phyloP scores from a whole-genome alignment of 2,888 invertebrate species.

The Encarsia formosa region DNA sequence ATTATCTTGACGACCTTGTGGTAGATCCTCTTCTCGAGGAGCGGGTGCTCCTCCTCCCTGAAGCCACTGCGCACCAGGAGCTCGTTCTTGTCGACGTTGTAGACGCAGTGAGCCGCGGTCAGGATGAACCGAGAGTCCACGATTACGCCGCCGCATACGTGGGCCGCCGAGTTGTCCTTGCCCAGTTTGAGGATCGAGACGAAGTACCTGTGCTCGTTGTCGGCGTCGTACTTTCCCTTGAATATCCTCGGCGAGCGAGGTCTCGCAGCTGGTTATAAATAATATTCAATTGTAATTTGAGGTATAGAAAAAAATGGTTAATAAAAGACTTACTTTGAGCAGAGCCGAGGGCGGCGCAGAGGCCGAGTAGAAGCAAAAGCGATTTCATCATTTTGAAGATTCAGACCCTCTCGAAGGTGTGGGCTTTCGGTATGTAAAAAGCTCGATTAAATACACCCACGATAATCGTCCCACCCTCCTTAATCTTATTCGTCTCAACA shows the following conservation, averaged over 20 bases:
- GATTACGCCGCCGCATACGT: neutral
- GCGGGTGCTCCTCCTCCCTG: neutral
- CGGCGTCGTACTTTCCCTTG: neutral
- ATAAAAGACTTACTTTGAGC: too few species aligned
- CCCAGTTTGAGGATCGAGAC: neutral
- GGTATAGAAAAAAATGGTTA: too few species aligned
- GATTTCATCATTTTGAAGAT: too few species aligned
- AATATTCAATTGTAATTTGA: too few species aligned
- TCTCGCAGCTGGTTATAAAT: too few species aligned
- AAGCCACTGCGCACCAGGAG: conserved; percentile 6
- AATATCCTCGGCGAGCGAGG: neutral
- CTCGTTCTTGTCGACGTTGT: neutral
- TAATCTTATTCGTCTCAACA: too few species aligned
- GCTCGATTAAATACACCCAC: too few species aligned
- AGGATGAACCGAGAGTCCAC: neutral
- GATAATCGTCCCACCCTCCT: too few species aligned
- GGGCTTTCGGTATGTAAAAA: too few species aligned
- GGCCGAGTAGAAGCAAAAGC: too few species aligned
- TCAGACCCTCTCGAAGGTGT: too few species aligned
- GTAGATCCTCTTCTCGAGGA: neutral
- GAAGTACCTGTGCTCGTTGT: neutral
- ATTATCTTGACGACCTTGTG: conserved; percentile 6
- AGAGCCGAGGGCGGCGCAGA: too few species aligned
- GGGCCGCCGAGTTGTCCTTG: neutral
- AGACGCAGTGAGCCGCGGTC: conserved; percentile 4